Base-by-base conservation (phyloP, 2,888 invertebrate genomes). In the Eupithecia pulchellata region DNA sequence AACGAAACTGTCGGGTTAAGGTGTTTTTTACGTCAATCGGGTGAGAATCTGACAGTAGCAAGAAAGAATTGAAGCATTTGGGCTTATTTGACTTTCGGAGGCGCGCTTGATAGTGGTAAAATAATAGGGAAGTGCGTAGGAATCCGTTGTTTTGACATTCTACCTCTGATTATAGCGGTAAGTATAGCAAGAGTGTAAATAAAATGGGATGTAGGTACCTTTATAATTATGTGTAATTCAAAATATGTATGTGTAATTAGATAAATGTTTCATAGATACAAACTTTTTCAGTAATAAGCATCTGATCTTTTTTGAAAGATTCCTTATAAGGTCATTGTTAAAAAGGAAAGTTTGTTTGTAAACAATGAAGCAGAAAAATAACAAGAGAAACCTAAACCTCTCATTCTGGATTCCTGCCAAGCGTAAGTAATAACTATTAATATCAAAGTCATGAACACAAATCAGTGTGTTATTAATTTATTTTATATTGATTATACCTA, bases 351-450 rank as follows among this genome's bases (percentile, higher is more conserved):
- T 29, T 32, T 11, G 57, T 58, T 64, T 42, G 63, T 58, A 65
- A 71, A 66, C 62, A 57, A 89, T 89, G 89, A 76, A 77, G 6
- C 81, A 77, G 34, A 84, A 77, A 20, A 68, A 64, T 27, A 75
- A 77, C 0, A 84, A 75, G 52, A 86, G 78, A 74, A 86, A 77
- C 64, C 55, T 83, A 47, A 86, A 77, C 64, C 55, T 83, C 42
- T 71, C 80, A 0, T 83, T 85, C 70, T 89, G 90, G 90, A 81
- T 88, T 36, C 86, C 89, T 3, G 72, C 81, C 2, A 89, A 86
- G 80, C 85, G 91, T 91, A 78, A 87, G 90, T 83, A 47, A 20
- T 36, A 13, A 42, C 25, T 25, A n/a, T 30, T 25, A 32, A 30
- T 0, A n/a, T 8, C 29, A 0, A 20, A 60, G 32, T 1, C 2